Percentiles rank a stretch among this genome's conserved stretches.
phyloP scores from a whole-genome alignment of 92 coral and sea anemone species.

The Blastomussa wellsi region DNA sequence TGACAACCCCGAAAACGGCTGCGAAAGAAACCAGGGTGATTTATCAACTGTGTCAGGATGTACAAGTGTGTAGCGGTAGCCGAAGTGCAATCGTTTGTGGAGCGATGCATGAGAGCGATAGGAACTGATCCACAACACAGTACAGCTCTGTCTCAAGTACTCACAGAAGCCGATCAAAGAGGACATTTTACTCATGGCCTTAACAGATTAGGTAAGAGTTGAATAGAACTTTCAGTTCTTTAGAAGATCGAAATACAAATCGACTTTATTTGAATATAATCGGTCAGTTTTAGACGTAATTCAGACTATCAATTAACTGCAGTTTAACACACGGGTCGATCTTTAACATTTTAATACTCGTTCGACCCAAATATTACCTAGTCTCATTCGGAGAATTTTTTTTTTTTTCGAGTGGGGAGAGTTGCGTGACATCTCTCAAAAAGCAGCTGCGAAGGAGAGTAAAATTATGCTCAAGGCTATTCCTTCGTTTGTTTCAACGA shows the following conservation, averaged over 20 bases:
- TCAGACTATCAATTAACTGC: too few species aligned
- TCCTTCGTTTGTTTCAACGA: not conserved
- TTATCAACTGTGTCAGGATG: not conserved
- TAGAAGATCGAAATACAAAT: not conserved
- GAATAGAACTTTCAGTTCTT: not conserved
- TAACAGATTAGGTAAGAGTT: conserved; percentile 79
- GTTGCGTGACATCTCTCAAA: too few species aligned
- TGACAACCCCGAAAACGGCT: too few species aligned
- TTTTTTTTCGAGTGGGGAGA: too few species aligned
- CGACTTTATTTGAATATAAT: not conserved
- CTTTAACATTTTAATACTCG: not conserved
- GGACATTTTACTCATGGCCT: conserved; percentile 95
- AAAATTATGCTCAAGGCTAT: not conserved
- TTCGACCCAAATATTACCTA: not conserved
- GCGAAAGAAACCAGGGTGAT: too few species aligned
- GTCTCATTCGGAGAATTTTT: too few species aligned
- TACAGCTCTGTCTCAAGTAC: conserved; percentile 76
- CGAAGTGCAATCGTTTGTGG: conserved; percentile 80
- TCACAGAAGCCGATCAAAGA: conserved; percentile 79
- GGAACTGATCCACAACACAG: conserved; percentile 83
- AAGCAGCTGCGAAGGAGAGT: too few species aligned
- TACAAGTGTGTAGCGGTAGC: conserved; percentile 64
- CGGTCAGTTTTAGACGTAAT: not conserved
- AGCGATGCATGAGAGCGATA: conserved; percentile 83
- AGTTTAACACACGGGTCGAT: not conserved